A percentile compares a stretch with the other conserved stretches of the same genome.
These are phyloP conservation scores for Eufriesea mexicana DNA, from an alignment of 1,140 invertebrate genomes.

Conservation along the genomic window DNA sequence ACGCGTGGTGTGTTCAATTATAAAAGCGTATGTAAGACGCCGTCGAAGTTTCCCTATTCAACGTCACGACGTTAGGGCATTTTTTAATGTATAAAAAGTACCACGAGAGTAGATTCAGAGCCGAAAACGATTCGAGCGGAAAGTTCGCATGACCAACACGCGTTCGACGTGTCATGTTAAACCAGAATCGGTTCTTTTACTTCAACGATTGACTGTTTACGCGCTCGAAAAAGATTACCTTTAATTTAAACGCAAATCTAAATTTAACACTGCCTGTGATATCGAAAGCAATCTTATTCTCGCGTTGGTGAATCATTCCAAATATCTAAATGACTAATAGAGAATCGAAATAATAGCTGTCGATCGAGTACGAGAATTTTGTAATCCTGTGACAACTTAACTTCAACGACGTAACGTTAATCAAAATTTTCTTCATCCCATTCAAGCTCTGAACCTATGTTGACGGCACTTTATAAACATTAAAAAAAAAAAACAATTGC, in stretches of 20 bases:
- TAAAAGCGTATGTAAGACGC: background rate
- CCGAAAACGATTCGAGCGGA: too few species aligned
- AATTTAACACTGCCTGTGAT: slow-evolving; percentile 10
- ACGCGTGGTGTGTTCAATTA: background rate
- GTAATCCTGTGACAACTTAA: too few species aligned
- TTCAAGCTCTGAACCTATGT: background rate
- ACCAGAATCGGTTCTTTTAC: background rate
- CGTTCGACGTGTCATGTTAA: background rate
- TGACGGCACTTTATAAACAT: background rate
- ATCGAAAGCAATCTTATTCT: slow-evolving; percentile 16
- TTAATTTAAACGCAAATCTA: background rate
- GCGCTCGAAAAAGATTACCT: background rate
- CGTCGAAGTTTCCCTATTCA: background rate
- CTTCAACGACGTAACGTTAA: too few species aligned
- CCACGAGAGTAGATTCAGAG: background rate
- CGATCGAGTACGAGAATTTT: background rate
- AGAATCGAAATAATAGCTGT: background rate
- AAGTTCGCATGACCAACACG: too few species aligned
- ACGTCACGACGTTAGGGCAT: background rate
- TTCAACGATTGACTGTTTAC: background rate
- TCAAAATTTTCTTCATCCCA: background rate
- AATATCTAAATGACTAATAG: background rate
- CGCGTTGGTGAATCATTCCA: background rate
- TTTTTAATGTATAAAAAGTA: background rate
- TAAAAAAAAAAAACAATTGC: background rate